These are phyloP conservation scores for Amphiprion ocellaris DNA, from an alignment of 2,113 vertebrate species.

Conservation along the genomic window DNA sequence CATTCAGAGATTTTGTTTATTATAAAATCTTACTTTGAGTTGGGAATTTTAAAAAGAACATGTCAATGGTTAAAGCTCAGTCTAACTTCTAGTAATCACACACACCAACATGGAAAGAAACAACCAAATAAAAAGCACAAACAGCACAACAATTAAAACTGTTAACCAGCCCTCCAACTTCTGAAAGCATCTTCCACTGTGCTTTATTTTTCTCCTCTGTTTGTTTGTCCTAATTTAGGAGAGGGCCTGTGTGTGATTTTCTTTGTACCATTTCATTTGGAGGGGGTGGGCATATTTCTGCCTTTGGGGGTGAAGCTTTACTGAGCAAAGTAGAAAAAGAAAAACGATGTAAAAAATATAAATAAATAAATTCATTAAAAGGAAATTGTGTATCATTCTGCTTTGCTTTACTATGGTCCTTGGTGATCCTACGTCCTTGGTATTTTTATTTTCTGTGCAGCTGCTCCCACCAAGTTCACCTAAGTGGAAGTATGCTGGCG, in stretches of 20 bases:
- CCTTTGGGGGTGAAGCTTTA: slow-evolving; percentile 11
- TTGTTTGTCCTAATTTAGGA: no score
- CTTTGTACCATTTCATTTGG: not conserved
- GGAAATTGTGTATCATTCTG: slow-evolving; percentile 20
- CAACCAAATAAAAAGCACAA: slow-evolving; percentile 50
- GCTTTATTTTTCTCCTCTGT: not conserved
- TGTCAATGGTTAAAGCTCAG: slow-evolving; percentile 20
- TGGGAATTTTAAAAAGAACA: not conserved
- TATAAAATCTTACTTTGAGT: slow-evolving; percentile 20
- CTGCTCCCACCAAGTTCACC: not conserved
- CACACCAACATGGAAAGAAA: slow-evolving; percentile 37
- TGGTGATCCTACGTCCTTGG: not conserved
- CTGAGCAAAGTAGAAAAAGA: slow-evolving; percentile 5
- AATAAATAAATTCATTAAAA: slow-evolving; percentile 25
- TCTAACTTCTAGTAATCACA: slow-evolving; percentile 51
- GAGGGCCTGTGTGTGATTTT: not conserved
- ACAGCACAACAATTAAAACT: slow-evolving; percentile 41
- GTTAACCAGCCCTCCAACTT: not conserved
- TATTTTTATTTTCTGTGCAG: not conserved
- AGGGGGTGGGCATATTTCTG: not conserved
- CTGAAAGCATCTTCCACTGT: slow-evolving; percentile 19
- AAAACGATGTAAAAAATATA: slow-evolving; percentile 80
- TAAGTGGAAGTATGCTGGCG: not conserved
- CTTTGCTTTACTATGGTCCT: slow-evolving; percentile 20
- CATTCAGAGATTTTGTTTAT: not conserved